phyloP scores from a whole-genome alignment of 2,113 vertebrate species.

The Marmota flaviventris region DNA sequence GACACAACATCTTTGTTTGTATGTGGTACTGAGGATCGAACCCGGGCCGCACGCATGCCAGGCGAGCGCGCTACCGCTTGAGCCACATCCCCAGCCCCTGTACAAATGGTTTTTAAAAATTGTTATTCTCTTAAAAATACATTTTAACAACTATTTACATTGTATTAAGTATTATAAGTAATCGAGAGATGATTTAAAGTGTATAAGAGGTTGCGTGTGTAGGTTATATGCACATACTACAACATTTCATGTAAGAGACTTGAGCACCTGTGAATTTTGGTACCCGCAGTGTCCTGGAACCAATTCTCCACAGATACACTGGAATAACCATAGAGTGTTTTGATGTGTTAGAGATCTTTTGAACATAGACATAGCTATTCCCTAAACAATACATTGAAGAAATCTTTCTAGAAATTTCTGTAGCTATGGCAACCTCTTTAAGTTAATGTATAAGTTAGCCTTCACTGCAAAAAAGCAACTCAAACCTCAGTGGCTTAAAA shows the following conservation, averaged over 20 bases:
- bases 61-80: too few species aligned
- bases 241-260: background rate
- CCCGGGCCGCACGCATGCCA: too few species aligned
- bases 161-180: background rate
- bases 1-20: too few species aligned
- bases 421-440: slow-evolving; percentile 35
- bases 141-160: background rate
- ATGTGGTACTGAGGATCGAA: too few species aligned
- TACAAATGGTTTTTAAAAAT: background rate
- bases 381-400: background rate
- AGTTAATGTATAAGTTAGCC: slow-evolving; percentile 24
- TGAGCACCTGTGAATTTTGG: background rate
- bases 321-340: background rate
- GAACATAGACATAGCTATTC: background rate
- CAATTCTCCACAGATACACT: background rate
- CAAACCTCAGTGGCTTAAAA: background rate
- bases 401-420: slow-evolving; percentile 56
- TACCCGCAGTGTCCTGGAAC: background rate
- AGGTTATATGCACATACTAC: background rate
- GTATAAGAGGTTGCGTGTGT: too few species aligned
- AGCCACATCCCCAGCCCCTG: too few species aligned
- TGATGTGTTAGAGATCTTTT: slow-evolving; percentile 20
- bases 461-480: slow-evolving; percentile 23
- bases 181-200: background rate
- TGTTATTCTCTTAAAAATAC: background rate